Conservation (phyloP, 2,797 vertebrate genomes). For the Chiroxiphia lanceolata region DNA sequence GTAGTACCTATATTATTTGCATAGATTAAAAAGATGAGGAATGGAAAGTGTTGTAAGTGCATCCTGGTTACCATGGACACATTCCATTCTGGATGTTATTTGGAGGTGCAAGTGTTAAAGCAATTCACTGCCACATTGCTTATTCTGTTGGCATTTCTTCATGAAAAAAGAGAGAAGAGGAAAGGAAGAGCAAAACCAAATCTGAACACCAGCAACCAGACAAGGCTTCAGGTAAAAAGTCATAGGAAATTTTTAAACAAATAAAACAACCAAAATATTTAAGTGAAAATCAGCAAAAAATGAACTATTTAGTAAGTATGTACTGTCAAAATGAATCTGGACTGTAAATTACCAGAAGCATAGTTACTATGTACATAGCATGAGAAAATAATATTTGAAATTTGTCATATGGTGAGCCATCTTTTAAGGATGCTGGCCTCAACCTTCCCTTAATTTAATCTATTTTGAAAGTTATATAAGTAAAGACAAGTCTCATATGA, state of each 20-base stretch:
- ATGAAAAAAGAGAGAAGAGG: neutral
- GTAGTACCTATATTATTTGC: constrained; percentile 1
- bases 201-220: neutral
- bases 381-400: neutral
- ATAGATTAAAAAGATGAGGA: constrained; percentile 15
- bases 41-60: neutral
- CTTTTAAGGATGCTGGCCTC: neutral
- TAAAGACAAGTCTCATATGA: neutral
- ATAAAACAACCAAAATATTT: neutral
- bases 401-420: neutral
- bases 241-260: neutral
- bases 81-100: neutral
- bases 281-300: neutral
- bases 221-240: neutral
- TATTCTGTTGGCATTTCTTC: neutral
- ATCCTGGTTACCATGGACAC: constrained; percentile 16
- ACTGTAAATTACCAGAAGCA: neutral
- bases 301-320: neutral
- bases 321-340: neutral
- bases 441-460: neutral
- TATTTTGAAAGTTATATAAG: neutral
- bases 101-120: constrained; percentile 1
- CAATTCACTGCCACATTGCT: neutral
- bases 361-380: neutral
- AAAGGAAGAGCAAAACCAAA: neutral